A percentile compares a stretch with the other conserved stretches of the same genome.
These are phyloP conservation scores for Tinamus major DNA, from an alignment of 2,797 vertebrate genomes.

Conservation along the genomic window DNA sequence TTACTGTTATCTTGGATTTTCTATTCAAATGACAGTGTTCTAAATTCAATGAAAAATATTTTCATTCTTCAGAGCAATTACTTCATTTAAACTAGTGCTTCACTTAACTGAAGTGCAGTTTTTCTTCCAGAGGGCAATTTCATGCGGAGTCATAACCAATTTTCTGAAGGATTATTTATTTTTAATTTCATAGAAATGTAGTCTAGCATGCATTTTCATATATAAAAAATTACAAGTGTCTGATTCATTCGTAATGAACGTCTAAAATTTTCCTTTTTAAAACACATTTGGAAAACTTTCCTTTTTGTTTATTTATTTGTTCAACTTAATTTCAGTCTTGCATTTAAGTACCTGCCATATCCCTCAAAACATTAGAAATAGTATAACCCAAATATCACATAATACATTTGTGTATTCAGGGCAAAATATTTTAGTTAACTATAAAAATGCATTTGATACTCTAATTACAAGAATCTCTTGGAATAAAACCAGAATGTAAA, in stretches of 20 bases:
- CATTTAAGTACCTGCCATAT: not conserved
- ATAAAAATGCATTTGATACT: not conserved
- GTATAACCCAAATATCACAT: not conserved
- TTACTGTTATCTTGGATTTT: not conserved
- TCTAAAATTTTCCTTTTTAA: not conserved
- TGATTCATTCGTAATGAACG: not conserved
- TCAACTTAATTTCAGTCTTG: not conserved
- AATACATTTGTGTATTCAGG: not conserved
- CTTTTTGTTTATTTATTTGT: not conserved
- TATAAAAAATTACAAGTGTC: not conserved
- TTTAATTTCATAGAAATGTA: not conserved
- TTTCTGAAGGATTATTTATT: not conserved
- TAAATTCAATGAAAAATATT: not conserved
- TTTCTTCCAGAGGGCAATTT: not conserved
- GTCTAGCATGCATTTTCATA: not conserved
- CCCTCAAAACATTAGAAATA: not conserved
- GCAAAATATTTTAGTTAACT: conserved; percentile 2
- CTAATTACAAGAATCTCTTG: not conserved
- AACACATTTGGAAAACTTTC: not conserved
- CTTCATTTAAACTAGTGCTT: not conserved
- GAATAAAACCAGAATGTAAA: conserved; percentile 18
- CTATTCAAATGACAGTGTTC: not conserved
- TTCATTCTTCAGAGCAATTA: not conserved
- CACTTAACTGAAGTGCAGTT: not conserved
- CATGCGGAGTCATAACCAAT: not conserved